Percentiles rank a stretch among this genome's conserved stretches.
These are phyloP conservation scores for Drosophila leontia DNA, from an alignment of 1,140 invertebrate species.

Conservation along the genomic window DNA sequence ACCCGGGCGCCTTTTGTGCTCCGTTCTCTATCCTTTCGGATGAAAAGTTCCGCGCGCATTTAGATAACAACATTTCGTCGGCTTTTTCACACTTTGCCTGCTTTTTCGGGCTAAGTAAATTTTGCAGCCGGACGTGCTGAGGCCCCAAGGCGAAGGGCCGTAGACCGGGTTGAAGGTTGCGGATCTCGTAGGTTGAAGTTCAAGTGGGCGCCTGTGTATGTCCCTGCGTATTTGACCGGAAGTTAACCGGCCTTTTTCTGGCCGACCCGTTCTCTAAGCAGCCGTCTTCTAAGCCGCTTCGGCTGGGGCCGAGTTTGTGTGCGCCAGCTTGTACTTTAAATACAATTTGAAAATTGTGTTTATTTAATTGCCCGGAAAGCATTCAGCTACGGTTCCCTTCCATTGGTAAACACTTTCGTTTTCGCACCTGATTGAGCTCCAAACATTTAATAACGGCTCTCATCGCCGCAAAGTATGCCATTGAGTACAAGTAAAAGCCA, in stretches of 20 bases:
- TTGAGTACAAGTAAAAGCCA: not conserved
- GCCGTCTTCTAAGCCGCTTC: slow-evolving; percentile 12
- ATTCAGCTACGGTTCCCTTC: slow-evolving; percentile 41
- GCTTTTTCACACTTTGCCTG: slow-evolving; percentile 76
- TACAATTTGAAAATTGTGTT: slow-evolving; percentile 83
- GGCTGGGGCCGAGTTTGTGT: slow-evolving; percentile 4
- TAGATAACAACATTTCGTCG: slow-evolving; percentile 77
- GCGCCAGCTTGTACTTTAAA: slow-evolving; percentile 72
- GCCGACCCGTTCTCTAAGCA: slow-evolving; percentile 17
- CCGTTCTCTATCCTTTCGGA: slow-evolving; percentile 59
- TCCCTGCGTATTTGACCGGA: slow-evolving; percentile 65
- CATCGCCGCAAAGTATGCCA: slow-evolving; percentile 30
- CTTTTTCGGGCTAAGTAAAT: slow-evolving; percentile 53
- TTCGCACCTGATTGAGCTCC: slow-evolving; percentile 65
- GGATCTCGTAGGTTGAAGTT: slow-evolving; percentile 56
- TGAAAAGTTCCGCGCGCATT: slow-evolving; percentile 75
- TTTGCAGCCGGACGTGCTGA: slow-evolving; percentile 55
- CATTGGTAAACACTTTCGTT: slow-evolving; percentile 48
- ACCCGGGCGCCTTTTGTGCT: slow-evolving; percentile 38
- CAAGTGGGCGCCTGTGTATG: slow-evolving; percentile 36
- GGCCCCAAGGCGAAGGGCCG: slow-evolving; percentile 6
- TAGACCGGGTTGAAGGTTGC: slow-evolving; percentile 58
- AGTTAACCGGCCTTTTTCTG: slow-evolving; percentile 55
- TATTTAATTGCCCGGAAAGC: slow-evolving; percentile 81
- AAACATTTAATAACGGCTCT: slow-evolving; percentile 13